Evolutionary conservation across 2,888 invertebrate species (phyloP).

Genomic region (Eupeodes luniger): DNA sequence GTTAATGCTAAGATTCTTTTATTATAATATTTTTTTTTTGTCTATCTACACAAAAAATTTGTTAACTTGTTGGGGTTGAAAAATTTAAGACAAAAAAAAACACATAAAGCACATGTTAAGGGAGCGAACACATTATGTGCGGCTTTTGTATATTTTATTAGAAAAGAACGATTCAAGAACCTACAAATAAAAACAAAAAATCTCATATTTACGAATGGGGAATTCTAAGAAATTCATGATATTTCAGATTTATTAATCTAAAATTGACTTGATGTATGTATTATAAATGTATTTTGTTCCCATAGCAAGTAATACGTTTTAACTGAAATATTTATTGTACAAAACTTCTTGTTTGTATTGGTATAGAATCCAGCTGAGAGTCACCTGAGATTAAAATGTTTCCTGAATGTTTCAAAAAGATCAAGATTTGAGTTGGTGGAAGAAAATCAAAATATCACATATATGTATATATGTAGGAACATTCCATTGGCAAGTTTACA

Average conservation of each 20-base stretch:
- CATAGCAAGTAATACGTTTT: neutral
- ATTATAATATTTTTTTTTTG: neutral
- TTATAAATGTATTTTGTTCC: neutral
- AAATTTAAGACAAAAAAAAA: neutral
- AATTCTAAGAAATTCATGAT: constrained; percentile 13
- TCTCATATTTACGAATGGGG: constrained; percentile 5
- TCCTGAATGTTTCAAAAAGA: too few relatives aligned
- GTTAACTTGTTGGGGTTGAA: constrained; percentile 3
- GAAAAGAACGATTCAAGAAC: neutral
- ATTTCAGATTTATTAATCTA: constrained; percentile 18
- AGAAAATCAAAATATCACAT: too few relatives aligned
- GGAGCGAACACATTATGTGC: neutral
- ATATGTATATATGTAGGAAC: too few relatives aligned
- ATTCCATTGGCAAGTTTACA: too few relatives aligned
- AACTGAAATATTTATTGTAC: too few relatives aligned
- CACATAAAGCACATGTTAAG: neutral
- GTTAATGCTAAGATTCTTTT: neutral
- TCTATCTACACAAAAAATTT: neutral
- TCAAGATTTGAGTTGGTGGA: too few relatives aligned
- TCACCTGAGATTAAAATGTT: too few relatives aligned
- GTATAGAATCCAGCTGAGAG: too few relatives aligned
- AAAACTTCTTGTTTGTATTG: too few relatives aligned
- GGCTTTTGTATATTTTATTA: neutral
- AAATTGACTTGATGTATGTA: neutral
- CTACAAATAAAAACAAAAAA: neutral